Evolutionary conservation across 2,113 vertebrate species (phyloP), one percentile per base, ranked within the genome.

Genomic region (Seriola aureovittata): DNA sequence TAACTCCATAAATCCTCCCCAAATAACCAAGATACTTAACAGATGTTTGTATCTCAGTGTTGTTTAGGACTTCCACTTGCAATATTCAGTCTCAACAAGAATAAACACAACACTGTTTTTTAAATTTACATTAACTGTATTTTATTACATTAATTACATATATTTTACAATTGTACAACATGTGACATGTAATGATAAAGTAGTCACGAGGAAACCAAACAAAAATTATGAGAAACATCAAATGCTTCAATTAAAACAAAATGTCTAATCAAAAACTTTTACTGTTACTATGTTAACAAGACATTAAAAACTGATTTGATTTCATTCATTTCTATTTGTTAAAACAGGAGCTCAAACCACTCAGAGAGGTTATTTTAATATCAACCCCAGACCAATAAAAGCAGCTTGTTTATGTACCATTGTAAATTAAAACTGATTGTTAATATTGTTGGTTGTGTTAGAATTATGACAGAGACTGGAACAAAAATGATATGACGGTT

Each of bases 151-250:
- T 42, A 63, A 69, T 77, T 57, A 25, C 29, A 80, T 34, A 16
- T 58, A 63, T 72, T 48, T 71, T 64, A 73, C 68, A 85, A 46
- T 19, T 68, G 48, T 80, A 76, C 48, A 84, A 77, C 57, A 73
- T 32, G 48, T 64, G 23, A 0, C 10, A 17, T 54, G 23, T 16
- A 68, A 3, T 65, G 38, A 36, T 44, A 59, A 21, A 58, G 55
- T 52, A 65, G 17, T 48, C 4, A 70, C 9, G 5, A 71, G 7
- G 14, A 40, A 76, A 66, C 52, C 13, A 77, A 71, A 67, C 9
- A 65, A 2, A 59, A 78, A 78, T 8, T 40, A 68, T 23, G 4
- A 67, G 34, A 29, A 42, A 65, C 19, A n/a, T 17, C 17, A 23
- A 12, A 44, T n/a, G 5, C 38, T 46, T 44, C 23, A 55, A 71